Evolutionary conservation across 2,797 vertebrate species (phyloP).

Genomic region (Tinamus major): DNA sequence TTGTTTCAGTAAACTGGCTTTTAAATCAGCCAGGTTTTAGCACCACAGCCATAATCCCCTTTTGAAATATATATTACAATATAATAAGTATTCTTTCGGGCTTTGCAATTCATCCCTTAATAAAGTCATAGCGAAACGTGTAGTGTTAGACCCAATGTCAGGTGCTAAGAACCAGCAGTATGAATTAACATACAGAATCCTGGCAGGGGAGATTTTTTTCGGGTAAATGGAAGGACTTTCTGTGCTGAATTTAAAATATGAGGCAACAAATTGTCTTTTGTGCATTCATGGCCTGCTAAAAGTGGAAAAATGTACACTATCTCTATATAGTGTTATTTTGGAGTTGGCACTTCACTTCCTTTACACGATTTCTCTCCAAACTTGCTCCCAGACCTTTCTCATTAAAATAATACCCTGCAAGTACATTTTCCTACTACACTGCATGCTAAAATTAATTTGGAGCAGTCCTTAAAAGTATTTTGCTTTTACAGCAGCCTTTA

Average conservation of each 20-base stretch:
- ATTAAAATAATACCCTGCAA: background rate
- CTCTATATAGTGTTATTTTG: background rate
- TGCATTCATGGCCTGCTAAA: conserved; percentile 18
- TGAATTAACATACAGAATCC: conserved; percentile 68
- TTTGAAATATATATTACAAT: conserved; percentile 71
- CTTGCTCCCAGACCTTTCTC: background rate
- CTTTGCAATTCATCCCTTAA: conserved; percentile 68
- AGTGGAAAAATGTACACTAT: background rate
- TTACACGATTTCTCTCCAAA: background rate
- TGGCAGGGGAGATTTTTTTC: background rate
- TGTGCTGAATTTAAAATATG: conserved; percentile 30
- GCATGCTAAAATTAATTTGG: background rate
- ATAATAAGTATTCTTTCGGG: conserved; percentile 67
- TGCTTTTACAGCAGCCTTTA: background rate
- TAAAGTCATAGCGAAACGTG: conserved; percentile 69
- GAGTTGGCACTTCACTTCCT: background rate
- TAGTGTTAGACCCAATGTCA: conserved; percentile 59
- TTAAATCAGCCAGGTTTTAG: conserved; percentile 63
- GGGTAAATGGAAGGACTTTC: conserved; percentile 27
- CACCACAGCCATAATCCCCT: conserved; percentile 67
- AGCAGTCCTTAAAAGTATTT: background rate
- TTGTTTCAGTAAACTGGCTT: conserved; percentile 68
- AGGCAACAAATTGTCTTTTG: background rate
- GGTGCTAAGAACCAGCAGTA: conserved; percentile 58
- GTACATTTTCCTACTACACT: background rate